A percentile compares a stretch with the other conserved stretches of the same genome.
Evolutionary conservation across 2,113 vertebrate species (phyloP).

Genomic region (Turdus rufiventris): DNA sequence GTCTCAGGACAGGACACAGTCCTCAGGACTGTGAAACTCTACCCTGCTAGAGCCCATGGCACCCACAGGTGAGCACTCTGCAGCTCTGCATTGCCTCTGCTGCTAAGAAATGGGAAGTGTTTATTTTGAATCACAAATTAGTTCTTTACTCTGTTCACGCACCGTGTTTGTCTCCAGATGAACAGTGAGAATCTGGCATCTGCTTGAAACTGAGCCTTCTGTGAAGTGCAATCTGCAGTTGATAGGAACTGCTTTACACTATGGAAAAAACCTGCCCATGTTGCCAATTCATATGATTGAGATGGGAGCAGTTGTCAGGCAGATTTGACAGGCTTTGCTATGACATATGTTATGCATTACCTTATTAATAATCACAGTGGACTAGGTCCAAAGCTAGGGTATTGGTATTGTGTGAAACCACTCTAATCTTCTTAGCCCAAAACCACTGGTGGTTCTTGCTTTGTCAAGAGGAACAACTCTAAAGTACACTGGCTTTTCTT

Average conservation of each 20-base stretch:
- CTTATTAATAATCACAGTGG: not conserved
- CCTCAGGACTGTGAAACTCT: not conserved
- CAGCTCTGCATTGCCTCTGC: not conserved
- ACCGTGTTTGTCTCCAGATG: not conserved
- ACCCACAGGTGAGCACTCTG: not conserved
- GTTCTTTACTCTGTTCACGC: not conserved
- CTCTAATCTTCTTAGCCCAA: not conserved
- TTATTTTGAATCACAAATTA: not conserved
- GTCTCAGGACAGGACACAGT: not conserved
- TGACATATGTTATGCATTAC: conserved; percentile 32
- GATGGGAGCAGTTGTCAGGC: conserved; percentile 15
- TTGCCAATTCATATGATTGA: not conserved
- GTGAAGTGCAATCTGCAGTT: conserved; percentile 48
- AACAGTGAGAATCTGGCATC: conserved; percentile 20
- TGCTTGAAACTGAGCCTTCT: conserved; percentile 31
- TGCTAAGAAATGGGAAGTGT: not conserved
- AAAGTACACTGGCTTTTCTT: not conserved
- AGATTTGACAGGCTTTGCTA: conserved; percentile 28
- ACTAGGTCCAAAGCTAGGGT: not conserved
- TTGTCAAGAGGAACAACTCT: not conserved
- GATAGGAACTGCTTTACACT: not conserved
- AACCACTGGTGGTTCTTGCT: not conserved
- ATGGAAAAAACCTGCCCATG: not conserved
- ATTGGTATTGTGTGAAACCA: not conserved
- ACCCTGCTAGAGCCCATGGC: not conserved